phyloP scores from a whole-genome alignment of 2,888 invertebrate genomes.

The Theristus sp. region DNA sequence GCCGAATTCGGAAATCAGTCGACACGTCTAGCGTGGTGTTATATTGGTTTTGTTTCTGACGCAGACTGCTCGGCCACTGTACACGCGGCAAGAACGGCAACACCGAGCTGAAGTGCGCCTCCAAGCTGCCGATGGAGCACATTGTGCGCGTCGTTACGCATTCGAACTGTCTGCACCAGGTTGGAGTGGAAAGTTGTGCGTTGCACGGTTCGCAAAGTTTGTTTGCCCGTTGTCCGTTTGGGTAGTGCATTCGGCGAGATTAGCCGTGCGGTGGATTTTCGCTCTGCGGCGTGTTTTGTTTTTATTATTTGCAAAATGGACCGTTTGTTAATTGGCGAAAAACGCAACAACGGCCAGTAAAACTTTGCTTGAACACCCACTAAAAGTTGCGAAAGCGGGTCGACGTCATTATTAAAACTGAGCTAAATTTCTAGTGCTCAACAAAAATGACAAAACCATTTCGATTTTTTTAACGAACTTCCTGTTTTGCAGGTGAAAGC shows the following conservation, averaged over 20 bases:
- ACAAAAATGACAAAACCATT: conserved; percentile 3
- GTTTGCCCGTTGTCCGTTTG: background rate
- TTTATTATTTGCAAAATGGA: no score
- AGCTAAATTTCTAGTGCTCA: no score
- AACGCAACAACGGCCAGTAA: no score
- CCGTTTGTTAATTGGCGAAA: no score
- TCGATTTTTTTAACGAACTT: background rate
- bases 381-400: no score
- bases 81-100: conserved; percentile 98
- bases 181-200: conserved; percentile 33
- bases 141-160: conserved; percentile 91
- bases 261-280: no score
- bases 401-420: no score
- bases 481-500: conserved; percentile 55
- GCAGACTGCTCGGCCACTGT: conserved; percentile 41
- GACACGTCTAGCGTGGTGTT: background rate
- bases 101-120: conserved; percentile 97
- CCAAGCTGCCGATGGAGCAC: conserved; percentile 82
- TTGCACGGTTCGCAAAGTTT: background rate
- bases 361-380: no score
- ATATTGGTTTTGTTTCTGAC: background rate
- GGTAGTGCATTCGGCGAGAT: no score
- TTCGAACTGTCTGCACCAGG: conserved; percentile 80
- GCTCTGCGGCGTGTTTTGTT: no score
- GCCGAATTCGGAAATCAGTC: no score